phyloP scores from a whole-genome alignment of 2,797 vertebrate species.

The Halcyon chelicuti region DNA sequence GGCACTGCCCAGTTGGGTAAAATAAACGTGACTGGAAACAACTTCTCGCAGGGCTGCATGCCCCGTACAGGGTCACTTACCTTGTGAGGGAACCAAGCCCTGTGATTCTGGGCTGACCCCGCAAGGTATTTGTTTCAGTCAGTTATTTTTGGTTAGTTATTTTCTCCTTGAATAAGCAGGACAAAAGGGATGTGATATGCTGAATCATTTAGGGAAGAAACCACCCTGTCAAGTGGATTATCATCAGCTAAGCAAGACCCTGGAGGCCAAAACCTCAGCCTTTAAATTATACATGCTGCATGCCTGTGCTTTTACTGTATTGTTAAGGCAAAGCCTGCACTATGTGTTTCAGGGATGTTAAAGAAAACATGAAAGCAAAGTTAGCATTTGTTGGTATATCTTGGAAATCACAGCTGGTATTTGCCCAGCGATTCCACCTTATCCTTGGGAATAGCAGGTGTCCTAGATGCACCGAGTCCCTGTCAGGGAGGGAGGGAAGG shows the following conservation, averaged over 20 bases:
- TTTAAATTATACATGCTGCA: slow-evolving; percentile 49
- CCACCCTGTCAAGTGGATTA: slow-evolving; percentile 34
- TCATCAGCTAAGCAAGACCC: slow-evolving; percentile 38
- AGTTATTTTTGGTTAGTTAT: slow-evolving; percentile 21
- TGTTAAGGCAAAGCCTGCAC: background rate
- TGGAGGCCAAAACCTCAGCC: slow-evolving; percentile 16
- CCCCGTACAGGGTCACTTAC: background rate
- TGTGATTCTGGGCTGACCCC: background rate
- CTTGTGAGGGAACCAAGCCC: background rate
- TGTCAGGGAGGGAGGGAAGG: background rate
- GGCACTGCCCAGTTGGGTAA: background rate
- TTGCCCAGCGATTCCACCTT: background rate
- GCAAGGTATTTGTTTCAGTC: background rate
- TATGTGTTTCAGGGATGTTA: background rate
- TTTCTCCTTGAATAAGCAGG: slow-evolving; percentile 48
- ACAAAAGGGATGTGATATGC: slow-evolving; percentile 33
- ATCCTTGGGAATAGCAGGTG: slow-evolving; percentile 23
- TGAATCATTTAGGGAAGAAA: slow-evolving; percentile 48
- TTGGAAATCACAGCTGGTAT: background rate
- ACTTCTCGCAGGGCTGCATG: background rate
- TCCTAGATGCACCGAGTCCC: background rate
- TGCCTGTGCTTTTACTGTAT: background rate
- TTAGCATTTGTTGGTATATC: background rate
- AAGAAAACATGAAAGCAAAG: background rate
- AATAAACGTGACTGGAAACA: background rate